phyloP scores from a whole-genome alignment of 2,797 vertebrate genomes.

The Peromyscus nudipes region DNA sequence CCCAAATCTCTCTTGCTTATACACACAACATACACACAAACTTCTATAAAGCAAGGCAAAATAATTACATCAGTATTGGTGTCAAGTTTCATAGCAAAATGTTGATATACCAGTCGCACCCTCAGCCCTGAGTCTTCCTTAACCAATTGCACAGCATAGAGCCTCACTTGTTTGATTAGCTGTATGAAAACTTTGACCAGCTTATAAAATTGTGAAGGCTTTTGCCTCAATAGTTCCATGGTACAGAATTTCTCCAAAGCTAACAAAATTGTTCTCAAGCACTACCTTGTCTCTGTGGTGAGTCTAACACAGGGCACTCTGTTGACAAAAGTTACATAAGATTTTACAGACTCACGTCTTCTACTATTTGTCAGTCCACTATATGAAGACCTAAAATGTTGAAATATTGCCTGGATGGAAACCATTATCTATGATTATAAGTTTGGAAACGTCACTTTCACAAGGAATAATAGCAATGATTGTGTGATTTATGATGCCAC shows the following conservation, averaged over 20 bases:
- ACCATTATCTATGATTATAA: constrained; percentile 46
- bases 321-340: constrained; percentile 7
- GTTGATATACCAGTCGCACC: not conserved
- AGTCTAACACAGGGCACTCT: constrained; percentile 51
- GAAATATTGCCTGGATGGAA: constrained; percentile 6
- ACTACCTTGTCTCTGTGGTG: constrained; percentile 47
- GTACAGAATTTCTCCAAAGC: constrained; percentile 42
- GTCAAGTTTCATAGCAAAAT: not conserved
- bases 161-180: constrained; percentile 51
- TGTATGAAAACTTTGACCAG: constrained; percentile 52
- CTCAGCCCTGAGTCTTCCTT: not conserved
- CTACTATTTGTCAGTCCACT: not conserved
- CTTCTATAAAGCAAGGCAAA: constrained; percentile 55
- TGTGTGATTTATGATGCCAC: constrained; percentile 25
- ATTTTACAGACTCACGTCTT: constrained; percentile 47
- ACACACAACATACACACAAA: not conserved
- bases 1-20: not conserved
- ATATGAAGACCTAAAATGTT: constrained; percentile 54
- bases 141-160: not conserved
- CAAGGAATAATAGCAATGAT: constrained; percentile 47
- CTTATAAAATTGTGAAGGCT: constrained; percentile 58
- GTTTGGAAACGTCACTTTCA: constrained; percentile 56
- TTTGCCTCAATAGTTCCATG: constrained; percentile 40
- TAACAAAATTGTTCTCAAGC: constrained; percentile 66
- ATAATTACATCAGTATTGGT: constrained; percentile 31